phyloP scores from a whole-genome alignment of 2,888 invertebrate genomes.

The Hypolimnas misippus region DNA sequence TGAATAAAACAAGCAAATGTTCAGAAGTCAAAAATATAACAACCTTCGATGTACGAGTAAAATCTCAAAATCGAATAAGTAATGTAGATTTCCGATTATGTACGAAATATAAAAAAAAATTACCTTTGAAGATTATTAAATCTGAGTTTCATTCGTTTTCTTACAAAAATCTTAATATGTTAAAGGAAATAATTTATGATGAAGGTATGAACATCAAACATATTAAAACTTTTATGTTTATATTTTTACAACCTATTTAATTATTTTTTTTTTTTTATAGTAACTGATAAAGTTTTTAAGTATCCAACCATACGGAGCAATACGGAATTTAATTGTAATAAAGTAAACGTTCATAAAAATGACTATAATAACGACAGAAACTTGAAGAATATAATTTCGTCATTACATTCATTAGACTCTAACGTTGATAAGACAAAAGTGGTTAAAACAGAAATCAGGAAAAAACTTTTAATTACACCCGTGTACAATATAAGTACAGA shows the following conservation, averaged over 20 bases:
- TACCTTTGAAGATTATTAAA: background rate
- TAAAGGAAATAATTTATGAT: background rate
- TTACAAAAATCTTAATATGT: background rate
- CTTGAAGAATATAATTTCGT: background rate
- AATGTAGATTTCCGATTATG: background rate
- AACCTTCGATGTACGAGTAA: background rate
- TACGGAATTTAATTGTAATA: background rate
- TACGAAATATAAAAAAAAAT: background rate
- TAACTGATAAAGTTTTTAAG: background rate
- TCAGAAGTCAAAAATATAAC: slow-evolving; percentile 23
- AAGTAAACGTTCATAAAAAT: background rate
- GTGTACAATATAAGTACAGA: background rate
- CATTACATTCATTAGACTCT: background rate
- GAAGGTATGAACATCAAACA: background rate
- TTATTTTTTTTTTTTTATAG: slow-evolving; percentile 2
- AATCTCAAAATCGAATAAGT: background rate
- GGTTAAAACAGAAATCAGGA: background rate
- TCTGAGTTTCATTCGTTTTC: background rate
- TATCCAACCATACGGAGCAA: background rate
- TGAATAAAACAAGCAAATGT: slow-evolving; percentile 45
- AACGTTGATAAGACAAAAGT: background rate
- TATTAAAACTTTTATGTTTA: background rate
- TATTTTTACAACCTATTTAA: background rate
- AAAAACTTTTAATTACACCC: background rate
- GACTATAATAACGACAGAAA: background rate